Conservation (phyloP, 1,140 invertebrate species). For the Plutomurus gul region DNA sequence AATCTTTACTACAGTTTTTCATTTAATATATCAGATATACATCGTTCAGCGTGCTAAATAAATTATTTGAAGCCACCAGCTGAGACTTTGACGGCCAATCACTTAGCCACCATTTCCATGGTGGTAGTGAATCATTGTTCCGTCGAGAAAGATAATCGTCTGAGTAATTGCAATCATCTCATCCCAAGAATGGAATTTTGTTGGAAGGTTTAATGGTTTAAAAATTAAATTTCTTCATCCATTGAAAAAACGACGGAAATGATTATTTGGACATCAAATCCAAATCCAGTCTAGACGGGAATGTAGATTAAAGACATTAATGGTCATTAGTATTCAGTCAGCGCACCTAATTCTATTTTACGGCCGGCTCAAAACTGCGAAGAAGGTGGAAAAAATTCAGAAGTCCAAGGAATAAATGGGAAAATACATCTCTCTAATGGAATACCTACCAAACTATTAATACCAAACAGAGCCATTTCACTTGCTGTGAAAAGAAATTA, state of each 20-base stretch:
- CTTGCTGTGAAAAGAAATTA: background rate
- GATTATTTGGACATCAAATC: background rate
- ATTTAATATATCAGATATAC: too few relatives aligned
- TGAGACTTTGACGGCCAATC: too few relatives aligned
- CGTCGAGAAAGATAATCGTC: too few relatives aligned
- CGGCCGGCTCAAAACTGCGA: constrained; percentile 4
- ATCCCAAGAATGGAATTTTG: too few relatives aligned
- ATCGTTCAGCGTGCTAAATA: too few relatives aligned
- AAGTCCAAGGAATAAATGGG: background rate
- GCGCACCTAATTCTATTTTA: constrained; percentile 12
- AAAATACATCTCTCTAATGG: background rate
- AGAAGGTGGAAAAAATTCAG: background rate
- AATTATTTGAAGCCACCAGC: too few relatives aligned
- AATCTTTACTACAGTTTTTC: too few relatives aligned
- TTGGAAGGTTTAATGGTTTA: too few relatives aligned
- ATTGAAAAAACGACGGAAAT: background rate
- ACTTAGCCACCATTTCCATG: too few relatives aligned
- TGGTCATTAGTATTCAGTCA: constrained; percentile 19
- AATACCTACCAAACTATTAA: background rate
- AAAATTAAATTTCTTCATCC: background rate
- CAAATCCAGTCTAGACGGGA: background rate
- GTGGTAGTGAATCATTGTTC: too few relatives aligned
- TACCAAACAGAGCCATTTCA: background rate
- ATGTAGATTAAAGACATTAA: constrained; percentile 7
- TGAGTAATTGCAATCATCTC: too few relatives aligned